Percentiles rank a stretch among this genome's conserved stretches.
These are phyloP conservation scores for Diploptera punctata DNA, from an alignment of 2,888 invertebrate species.

Conservation along the genomic window DNA sequence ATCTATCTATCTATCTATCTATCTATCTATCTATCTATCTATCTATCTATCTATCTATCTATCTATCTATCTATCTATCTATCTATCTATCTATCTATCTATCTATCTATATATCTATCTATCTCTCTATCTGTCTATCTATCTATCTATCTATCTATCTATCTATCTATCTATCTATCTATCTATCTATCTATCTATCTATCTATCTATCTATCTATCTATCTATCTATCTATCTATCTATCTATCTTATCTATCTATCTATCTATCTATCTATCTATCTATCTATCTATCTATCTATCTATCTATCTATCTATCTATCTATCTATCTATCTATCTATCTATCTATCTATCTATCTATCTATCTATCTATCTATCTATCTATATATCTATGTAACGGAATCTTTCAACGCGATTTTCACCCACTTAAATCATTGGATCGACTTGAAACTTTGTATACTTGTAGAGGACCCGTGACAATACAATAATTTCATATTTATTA, in stretches of 20 bases:
- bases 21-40: background rate
- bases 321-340: background rate
- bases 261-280: background rate
- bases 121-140: no score
- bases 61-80: background rate
- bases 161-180: background rate
- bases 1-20: background rate
- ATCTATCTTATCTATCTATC: no score
- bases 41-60: background rate
- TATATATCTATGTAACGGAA: no score
- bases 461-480: no score
- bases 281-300: background rate
- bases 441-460: no score
- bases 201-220: background rate
- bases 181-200: background rate
- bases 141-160: background rate
- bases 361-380: background rate
- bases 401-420: no score
- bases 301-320: background rate
- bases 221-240: background rate
- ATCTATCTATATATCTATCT: no score
- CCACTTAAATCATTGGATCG: no score
- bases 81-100: background rate
- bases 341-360: background rate
- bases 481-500: no score